These are phyloP conservation scores for Hypomecis punctinalis DNA, from an alignment of 2,888 invertebrate genomes.

Conservation along the genomic window DNA sequence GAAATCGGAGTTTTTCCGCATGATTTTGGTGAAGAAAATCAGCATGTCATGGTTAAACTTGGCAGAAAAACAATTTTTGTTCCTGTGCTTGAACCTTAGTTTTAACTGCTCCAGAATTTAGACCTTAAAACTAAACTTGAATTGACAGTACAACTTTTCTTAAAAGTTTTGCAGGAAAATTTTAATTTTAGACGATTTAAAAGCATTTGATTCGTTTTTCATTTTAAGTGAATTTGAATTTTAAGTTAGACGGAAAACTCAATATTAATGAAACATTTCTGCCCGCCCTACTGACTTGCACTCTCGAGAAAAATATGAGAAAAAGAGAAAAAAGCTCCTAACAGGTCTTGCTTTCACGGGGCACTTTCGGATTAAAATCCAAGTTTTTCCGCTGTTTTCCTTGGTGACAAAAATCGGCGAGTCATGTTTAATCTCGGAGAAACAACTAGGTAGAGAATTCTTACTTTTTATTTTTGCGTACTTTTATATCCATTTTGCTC, in stretches of 20 bases:
- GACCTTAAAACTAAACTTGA: too few species aligned
- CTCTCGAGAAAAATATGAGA: constrained; percentile 15
- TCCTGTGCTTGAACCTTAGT: too few species aligned
- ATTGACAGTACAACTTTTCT: too few species aligned
- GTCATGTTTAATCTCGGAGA: constrained; percentile 8
- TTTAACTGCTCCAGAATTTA: too few species aligned
- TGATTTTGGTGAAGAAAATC: constrained; percentile 10
- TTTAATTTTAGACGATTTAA: too few species aligned
- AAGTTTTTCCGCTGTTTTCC: constrained; percentile 15
- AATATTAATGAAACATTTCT: constrained; percentile 65
- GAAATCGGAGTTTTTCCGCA: constrained; percentile 19
- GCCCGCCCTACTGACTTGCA: constrained; percentile 71
- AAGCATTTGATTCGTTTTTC: too few species aligned
- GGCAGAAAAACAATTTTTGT: constrained; percentile 7
- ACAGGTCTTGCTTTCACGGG: not conserved
- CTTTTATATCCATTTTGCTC: too few species aligned
- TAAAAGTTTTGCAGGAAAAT: too few species aligned
- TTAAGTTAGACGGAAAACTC: not conserved
- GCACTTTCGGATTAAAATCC: constrained; percentile 19
- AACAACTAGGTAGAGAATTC: constrained; percentile 1
- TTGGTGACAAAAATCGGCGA: constrained; percentile 11
- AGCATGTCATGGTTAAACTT: constrained; percentile 14
- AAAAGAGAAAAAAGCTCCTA: constrained; percentile 34
- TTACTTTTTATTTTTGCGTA: too few species aligned
- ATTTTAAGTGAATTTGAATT: too few species aligned